A percentile compares a stretch with the other conserved stretches of the same genome.
Conservation (phyloP, 2,797 vertebrate genomes). For the Phalanger gymnotis region DNA sequence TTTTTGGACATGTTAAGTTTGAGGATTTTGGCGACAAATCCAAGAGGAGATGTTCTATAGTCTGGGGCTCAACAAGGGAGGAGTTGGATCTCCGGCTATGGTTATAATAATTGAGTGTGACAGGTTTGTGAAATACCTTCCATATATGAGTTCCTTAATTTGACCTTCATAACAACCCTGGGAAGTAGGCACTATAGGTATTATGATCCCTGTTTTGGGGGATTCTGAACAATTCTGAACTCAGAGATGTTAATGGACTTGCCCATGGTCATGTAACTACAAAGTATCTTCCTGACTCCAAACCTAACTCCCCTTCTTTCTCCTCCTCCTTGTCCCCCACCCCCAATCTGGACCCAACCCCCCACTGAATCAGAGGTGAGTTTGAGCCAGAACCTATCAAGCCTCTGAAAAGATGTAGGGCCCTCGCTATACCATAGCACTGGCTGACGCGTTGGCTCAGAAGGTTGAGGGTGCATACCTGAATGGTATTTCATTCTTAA, state of each 20-base stretch:
- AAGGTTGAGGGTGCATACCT: not conserved
- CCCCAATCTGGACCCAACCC: not conserved
- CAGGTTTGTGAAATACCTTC: not conserved
- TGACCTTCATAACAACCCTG: not conserved
- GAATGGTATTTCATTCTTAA: conserved; percentile 31
- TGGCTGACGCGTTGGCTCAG: not conserved
- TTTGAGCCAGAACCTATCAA: not conserved
- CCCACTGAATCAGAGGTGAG: not conserved
- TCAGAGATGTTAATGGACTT: not conserved
- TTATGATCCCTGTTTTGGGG: not conserved
- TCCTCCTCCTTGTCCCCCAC: not conserved
- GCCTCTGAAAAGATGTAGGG: not conserved
- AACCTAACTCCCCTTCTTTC: not conserved
- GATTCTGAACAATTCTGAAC: too few relatives aligned
- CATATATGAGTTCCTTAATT: not conserved
- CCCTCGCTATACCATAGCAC: not conserved
- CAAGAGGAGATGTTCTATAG: not conserved
- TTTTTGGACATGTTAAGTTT: not conserved
- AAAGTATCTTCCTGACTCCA: not conserved
- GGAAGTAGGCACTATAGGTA: not conserved
- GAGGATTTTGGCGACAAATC: not conserved
- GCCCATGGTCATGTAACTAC: not conserved
- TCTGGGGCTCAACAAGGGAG: not conserved
- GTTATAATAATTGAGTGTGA: not conserved
- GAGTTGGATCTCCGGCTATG: not conserved